Conservation (phyloP, 2,797 vertebrate species). For the Sphenodon punctatus region DNA sequence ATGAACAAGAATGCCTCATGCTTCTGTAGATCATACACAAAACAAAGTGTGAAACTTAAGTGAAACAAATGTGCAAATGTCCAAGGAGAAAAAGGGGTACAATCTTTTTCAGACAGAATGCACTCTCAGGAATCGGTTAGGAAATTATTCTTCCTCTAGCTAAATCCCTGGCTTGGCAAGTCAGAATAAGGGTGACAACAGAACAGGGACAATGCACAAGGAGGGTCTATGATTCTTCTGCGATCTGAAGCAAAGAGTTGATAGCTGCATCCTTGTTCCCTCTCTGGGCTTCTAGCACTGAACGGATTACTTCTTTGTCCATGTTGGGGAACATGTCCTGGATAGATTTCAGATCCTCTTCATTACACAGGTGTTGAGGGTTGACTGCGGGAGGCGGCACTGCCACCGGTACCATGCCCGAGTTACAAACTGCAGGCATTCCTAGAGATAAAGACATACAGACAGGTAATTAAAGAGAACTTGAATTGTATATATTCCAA, state of each 20-base stretch:
- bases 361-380: constrained; percentile 80
- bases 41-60: constrained; percentile 13
- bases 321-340: constrained; percentile 98
- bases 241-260: constrained; percentile 96
- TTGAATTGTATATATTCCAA: no score
- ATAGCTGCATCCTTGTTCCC: constrained; percentile 93
- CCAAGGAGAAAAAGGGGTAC: not conserved
- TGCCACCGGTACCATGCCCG: constrained; percentile 88
- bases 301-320: constrained; percentile 92
- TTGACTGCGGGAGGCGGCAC: constrained; percentile 76
- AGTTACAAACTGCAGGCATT: constrained; percentile 90
- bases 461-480: not conserved
- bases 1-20: constrained; percentile 34
- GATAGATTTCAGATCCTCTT: constrained; percentile 92
- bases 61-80: constrained; percentile 14
- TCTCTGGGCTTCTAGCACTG: constrained; percentile 92
- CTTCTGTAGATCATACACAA: constrained; percentile 5
- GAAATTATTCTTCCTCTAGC: constrained; percentile 57
- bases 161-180: constrained; percentile 62
- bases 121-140: constrained; percentile 44
- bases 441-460: constrained; percentile 69
- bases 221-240: constrained; percentile 87
- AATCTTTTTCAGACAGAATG: constrained; percentile 28
- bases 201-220: not conserved
- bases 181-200: constrained; percentile 49